Conservation (phyloP, 2,113 vertebrate species). For the Blennius ocellaris region DNA sequence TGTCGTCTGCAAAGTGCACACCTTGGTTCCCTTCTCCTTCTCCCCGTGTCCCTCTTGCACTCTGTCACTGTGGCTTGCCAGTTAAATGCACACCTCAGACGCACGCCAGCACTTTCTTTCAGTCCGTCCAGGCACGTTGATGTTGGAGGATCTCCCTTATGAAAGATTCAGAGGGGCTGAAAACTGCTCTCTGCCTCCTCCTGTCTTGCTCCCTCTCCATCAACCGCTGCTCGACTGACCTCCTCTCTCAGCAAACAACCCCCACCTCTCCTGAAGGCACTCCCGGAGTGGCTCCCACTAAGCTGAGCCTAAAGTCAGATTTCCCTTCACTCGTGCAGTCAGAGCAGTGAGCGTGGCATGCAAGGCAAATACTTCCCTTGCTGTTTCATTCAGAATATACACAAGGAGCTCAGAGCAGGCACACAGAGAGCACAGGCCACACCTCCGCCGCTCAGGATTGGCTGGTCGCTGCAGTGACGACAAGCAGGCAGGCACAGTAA, state of each 20-base stretch:
- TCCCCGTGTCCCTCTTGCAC: constrained; percentile 28
- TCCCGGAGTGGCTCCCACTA: constrained; percentile 58
- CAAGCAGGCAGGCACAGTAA: constrained; percentile 71
- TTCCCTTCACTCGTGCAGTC: constrained; percentile 47
- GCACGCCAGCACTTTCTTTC: constrained; percentile 43
- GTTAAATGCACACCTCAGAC: constrained; percentile 46
- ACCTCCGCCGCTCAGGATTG: constrained; percentile 84
- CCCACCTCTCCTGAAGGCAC: constrained; percentile 69
- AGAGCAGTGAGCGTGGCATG: constrained; percentile 54
- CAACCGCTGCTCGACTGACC: constrained; percentile 65
- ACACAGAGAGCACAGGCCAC: constrained; percentile 81
- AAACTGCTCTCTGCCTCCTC: constrained; percentile 70
- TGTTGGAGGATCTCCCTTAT: constrained; percentile 74
- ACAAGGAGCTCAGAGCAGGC: constrained; percentile 74
- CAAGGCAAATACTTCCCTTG: constrained; percentile 70
- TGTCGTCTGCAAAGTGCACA: constrained; percentile 21
- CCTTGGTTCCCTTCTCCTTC: constrained; percentile 27
- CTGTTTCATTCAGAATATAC: constrained; percentile 83
- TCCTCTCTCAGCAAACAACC: constrained; percentile 59
- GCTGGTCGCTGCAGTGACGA: constrained; percentile 76
- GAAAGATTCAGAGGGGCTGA: constrained; percentile 81
- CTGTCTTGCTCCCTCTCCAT: constrained; percentile 61
- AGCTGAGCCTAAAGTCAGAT: constrained; percentile 52
- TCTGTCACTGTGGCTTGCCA: constrained; percentile 18
- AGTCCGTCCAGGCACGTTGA: constrained; percentile 61